Conservation (phyloP, 2,113 vertebrate species). For the Antigone vipio region DNA sequence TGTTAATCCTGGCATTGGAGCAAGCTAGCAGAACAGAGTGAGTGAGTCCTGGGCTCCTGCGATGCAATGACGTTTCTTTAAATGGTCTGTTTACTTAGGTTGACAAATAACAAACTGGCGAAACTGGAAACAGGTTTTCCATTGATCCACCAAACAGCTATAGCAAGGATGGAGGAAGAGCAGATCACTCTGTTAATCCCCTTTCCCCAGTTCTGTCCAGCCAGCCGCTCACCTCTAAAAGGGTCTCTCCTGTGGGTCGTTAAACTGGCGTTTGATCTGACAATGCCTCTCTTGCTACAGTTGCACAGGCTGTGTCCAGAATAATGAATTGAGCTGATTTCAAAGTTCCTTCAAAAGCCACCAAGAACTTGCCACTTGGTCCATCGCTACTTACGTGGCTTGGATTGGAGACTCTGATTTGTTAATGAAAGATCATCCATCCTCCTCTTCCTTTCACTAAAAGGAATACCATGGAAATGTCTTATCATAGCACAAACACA, state of each 20-base stretch:
- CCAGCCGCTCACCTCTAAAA: not conserved
- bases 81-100: conserved; percentile 22
- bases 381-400: not conserved
- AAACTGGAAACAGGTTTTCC: conserved; percentile 14
- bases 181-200: not conserved
- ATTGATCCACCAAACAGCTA: not conserved
- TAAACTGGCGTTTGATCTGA: not conserved
- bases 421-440: not conserved
- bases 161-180: not conserved
- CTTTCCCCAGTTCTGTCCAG: not conserved
- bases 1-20: conserved; percentile 61
- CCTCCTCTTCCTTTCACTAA: not conserved
- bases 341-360: not conserved
- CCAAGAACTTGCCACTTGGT: not conserved
- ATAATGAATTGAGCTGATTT: not conserved
- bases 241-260: not conserved
- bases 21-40: conserved; percentile 3
- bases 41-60: conserved; percentile 18
- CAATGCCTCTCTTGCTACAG: not conserved
- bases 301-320: not conserved
- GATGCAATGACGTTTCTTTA: conserved; percentile 16
- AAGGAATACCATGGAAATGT: not conserved
- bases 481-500: not conserved
- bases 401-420: not conserved
- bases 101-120: conserved; percentile 32